Evolutionary conservation across 2,113 vertebrate species (phyloP).

Genomic region (Clarias macrocephalus): DNA sequence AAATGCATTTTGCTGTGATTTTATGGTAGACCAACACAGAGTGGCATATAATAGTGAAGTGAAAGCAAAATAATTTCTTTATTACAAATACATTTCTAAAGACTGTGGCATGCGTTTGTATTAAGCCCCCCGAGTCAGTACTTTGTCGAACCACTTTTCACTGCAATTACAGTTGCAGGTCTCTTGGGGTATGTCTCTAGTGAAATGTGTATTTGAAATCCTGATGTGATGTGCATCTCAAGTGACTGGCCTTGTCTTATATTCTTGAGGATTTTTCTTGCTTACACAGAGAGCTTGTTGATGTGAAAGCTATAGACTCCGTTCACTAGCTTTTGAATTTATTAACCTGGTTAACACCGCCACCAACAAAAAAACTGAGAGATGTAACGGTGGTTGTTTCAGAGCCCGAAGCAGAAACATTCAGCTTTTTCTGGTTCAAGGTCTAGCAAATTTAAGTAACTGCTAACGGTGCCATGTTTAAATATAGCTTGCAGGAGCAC

Average conservation of each 20-base stretch:
- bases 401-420: neutral
- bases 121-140: no score
- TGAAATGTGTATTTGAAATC: neutral
- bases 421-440: neutral
- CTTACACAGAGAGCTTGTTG: neutral
- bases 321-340: neutral
- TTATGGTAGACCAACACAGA: no score
- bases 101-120: no score
- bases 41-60: no score
- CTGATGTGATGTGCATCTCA: neutral
- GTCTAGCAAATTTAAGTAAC: neutral
- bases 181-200: no score
- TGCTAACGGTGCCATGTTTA: neutral
- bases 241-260: neutral
- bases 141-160: no score
- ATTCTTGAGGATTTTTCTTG: neutral
- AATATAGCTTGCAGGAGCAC: conserved; percentile 17
- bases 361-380: neutral
- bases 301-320: neutral
- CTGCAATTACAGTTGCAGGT: no score
- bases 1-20: no score
- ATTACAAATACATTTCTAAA: no score
- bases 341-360: neutral
- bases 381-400: neutral
- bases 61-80: no score